phyloP scores from a whole-genome alignment of 2,797 vertebrate genomes.

The Aphelocoma californica region DNA sequence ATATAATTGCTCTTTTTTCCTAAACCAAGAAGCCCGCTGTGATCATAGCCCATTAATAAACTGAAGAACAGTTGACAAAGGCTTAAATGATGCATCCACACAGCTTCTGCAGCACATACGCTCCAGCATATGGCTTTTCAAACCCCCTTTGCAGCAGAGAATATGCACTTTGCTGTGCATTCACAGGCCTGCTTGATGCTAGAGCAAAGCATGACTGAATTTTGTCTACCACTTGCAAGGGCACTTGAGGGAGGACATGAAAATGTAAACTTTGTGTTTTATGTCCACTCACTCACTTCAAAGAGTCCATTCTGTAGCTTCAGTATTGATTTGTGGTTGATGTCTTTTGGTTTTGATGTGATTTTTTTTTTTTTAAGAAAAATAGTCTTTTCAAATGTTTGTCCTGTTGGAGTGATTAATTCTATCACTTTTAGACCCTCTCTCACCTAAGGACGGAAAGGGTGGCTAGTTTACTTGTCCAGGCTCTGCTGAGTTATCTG shows the following conservation, averaged over 20 bases:
- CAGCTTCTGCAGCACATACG: slow-evolving; percentile 12
- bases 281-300: neutral
- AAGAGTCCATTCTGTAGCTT: neutral
- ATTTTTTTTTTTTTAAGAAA: neutral
- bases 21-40: neutral
- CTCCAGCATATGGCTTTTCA: slow-evolving; percentile 23
- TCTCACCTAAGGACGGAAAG: neutral
- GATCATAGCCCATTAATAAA: neutral
- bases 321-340: neutral
- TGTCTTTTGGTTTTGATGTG: neutral
- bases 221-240: neutral
- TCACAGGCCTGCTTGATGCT: neutral
- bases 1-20: neutral
- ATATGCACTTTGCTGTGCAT: neutral
- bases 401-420: neutral
- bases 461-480: neutral
- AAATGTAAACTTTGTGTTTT: neutral
- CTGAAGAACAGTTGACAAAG: neutral
- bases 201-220: neutral
- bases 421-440: neutral
- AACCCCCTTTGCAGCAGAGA: neutral
- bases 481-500: neutral
- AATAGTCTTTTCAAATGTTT: neutral
- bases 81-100: neutral
- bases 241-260: neutral